Base-by-base conservation (phyloP, 2,888 invertebrate genomes). In the Teinopalpus imperialis region DNA sequence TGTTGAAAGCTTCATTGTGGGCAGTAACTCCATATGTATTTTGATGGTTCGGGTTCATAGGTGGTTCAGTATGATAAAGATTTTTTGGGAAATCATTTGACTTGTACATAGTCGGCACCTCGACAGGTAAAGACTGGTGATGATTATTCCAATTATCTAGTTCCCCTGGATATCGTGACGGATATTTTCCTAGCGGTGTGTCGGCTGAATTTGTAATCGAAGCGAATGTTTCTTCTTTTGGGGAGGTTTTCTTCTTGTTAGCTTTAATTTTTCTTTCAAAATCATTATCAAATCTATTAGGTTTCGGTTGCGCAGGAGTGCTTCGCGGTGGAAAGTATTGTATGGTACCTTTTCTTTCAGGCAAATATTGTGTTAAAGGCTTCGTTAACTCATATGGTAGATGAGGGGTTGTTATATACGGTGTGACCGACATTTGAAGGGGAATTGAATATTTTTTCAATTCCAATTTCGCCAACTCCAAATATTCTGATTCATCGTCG, bases 271-370 rank as follows among this genome's bases (percentile, higher is more conserved):
- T 80, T 10, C 51, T 59, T 35, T 70, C 66, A 31, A 73, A 74
- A 30, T 62, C 54, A 1, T 52, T 53, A 43, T 77, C 74, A 39
- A 75, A 72, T 31, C 40, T 34, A 23, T 69, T 66, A 1, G 61
- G 13, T 26, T 58, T 72, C 1, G 69, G 50, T 49, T 66, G 69
- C n/a, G n/a, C n/a, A n/a, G 67, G 68, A 0, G 54, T 56, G 2
- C 54, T 57, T 41, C 63, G 61, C 1, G 87, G 87, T 8, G 87
- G 86, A 56, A 87, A 88, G 56, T 82, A 85, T 49, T 86, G 82
- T 2, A 87, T 46, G 0, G 86, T 85, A 1, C 81, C 72, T 35
- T 70, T 70, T 32, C 83, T 66, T 2, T 79, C 76, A 0, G 78
- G 69, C 9, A 59, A 49, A 18, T 59, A 59, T 3, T 49, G 52